A percentile compares a stretch with the other conserved stretches of the same genome.
Conservation (phyloP, 2,113 vertebrate species). For the Aldabrachelys gigantea region DNA sequence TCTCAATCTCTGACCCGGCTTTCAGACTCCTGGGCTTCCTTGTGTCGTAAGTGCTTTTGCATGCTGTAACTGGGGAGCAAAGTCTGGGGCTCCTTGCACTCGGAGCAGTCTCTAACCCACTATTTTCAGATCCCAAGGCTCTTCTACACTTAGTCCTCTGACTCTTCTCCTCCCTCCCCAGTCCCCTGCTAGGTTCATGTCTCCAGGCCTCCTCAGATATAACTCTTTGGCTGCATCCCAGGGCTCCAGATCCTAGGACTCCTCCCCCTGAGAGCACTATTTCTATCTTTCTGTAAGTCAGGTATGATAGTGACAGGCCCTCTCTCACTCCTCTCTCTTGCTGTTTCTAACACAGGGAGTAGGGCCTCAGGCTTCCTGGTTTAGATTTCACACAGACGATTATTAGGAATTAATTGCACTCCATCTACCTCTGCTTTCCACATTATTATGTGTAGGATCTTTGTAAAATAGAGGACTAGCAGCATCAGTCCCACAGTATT, state of each 20-base stretch:
- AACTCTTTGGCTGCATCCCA: neutral
- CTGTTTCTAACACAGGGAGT: neutral
- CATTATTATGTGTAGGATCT: neutral
- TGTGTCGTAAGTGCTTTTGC: neutral
- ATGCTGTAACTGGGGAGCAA: neutral
- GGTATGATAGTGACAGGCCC: neutral
- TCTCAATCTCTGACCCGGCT: neutral
- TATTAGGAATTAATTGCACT: neutral
- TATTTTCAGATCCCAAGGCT: neutral
- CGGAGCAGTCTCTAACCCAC: neutral
- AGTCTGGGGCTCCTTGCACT: neutral
- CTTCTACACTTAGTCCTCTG: neutral
- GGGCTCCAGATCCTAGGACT: neutral
- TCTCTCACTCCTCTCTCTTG: neutral
- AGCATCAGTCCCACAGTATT: neutral
- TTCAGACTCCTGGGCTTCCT: neutral
- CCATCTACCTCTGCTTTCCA: neutral
- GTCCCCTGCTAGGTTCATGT: neutral
- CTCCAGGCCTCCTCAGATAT: neutral
- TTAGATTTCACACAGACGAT: neutral
- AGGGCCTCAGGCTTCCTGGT: neutral
- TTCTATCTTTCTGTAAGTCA: neutral
- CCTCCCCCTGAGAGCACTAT: neutral
- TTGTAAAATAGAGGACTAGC: neutral
- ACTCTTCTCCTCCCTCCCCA: rapidly evolving